A percentile compares a stretch with the other conserved stretches of the same genome.
Evolutionary conservation across 1,140 invertebrate species (phyloP).

Genomic region (Ceratina australensis): DNA sequence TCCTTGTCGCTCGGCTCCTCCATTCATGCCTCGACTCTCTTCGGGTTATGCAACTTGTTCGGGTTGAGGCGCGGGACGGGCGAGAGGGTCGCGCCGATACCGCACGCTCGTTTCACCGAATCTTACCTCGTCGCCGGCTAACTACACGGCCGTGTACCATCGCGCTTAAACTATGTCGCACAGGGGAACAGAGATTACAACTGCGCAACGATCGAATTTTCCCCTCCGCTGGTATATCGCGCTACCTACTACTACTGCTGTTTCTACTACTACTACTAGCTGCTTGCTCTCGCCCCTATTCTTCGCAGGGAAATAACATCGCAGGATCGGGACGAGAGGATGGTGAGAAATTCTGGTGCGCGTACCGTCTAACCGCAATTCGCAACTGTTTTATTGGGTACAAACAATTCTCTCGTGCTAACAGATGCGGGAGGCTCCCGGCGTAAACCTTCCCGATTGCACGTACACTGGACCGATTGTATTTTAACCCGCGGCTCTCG

Average conservation of each 20-base stretch:
- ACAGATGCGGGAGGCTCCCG: not conserved
- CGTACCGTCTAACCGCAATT: not conserved
- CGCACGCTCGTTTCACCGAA: constrained; percentile 51
- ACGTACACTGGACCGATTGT: not conserved
- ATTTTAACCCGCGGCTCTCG: no score
- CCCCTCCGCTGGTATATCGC: no score
- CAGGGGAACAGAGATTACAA: not conserved
- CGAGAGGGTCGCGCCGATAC: constrained; percentile 40
- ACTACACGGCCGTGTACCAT: constrained; percentile 25
- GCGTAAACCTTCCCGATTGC: not conserved
- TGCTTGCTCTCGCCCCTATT: no score
- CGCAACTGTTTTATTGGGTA: constrained; percentile 35
- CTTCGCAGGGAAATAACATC: not conserved
- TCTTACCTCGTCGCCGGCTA: constrained; percentile 32
- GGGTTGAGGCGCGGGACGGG: constrained; percentile 41
- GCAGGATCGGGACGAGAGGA: constrained; percentile 5
- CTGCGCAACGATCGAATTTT: constrained; percentile 20
- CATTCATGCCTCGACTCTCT: constrained; percentile 65
- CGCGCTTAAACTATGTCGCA: no score
- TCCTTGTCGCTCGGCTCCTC: constrained; percentile 64
- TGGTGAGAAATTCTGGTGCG: not conserved
- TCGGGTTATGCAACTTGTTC: constrained; percentile 62
- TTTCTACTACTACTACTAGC: no score
- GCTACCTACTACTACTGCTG: no score
- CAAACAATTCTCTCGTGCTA: constrained; percentile 10